Base-by-base conservation (phyloP, 2,888 invertebrate genomes). In the Argynnis bischoffii region DNA sequence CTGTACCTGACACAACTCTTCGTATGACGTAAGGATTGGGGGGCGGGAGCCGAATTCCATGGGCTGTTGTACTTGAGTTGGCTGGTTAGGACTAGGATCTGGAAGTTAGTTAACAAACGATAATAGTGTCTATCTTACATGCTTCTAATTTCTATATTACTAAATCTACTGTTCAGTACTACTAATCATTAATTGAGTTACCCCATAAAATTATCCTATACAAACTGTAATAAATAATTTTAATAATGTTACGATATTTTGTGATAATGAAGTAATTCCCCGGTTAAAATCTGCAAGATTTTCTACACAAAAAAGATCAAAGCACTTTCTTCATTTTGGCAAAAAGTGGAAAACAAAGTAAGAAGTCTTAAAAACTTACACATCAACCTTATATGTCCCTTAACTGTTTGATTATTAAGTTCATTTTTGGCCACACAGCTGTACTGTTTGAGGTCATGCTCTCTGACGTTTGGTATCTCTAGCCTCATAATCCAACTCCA, bases 371-470 rank as follows among this genome's bases (percentile, higher is more conserved):
- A 26, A 11, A 55, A 83, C 90, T 84, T 76, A 92, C 92, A 83
- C 72, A 77, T 77, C 69, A 92, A 77, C 3, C 76, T 72, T 76
- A 92, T 90, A 71, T 86, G 79, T 16, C 97, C 98, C 81, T 95
- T 95, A 0, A 97, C 96, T 0, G 95, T 95, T 73, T 97, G 96
- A 55, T 95, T 95, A 74, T 97, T 96, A 31, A 97, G 90, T 75
- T 96, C 96, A 81, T 98, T 98, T 83, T 97, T 97, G 67, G 95
- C 96, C 64, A 97, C 95, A 81, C 98, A 98, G 81, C 96, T 95
- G 86, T 98, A 98, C 72, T 94, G 94, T 16, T 95, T 95, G 66
- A 95, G 94, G 81, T 98, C 98, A 64, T 94, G 89, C 6, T 93
- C 89, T 51, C 93, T 93, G 50, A 97, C 89, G 70, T 94, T 94